Base-by-base conservation (phyloP, 2,113 vertebrate genomes). In the Salvator merianae region DNA sequence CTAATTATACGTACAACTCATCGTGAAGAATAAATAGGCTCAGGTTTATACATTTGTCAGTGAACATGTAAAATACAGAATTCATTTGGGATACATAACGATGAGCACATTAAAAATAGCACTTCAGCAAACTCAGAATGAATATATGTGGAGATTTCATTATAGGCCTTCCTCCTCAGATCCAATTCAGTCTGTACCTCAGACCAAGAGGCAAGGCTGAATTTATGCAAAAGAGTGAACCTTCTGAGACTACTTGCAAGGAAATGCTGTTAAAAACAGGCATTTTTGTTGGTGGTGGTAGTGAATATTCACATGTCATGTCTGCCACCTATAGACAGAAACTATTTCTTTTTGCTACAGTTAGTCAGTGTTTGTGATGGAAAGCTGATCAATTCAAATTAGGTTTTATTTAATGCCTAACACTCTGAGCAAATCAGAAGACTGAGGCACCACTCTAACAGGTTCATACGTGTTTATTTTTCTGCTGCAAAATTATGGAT, bases 271-370 rank as follows among this genome's bases (percentile, higher is more conserved):
- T 74, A 32, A n/a, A 32, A 22, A 63, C 14, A n/a, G 66, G 5
- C 16, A 47, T 14, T 40, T 43, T 77, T n/a, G 38, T 59, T 47
- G 32, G 55, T 59, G 55, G 55, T 59, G 55, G 55, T 59, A 20
- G 55, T 28, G 18, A 72, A 34, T 53, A 82, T 34, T 55, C 2
- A n/a, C 68, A 85, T 20, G 1, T 28, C 53, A 8, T 70, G 68
- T 47, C 38, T 88, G 90, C 89, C 91, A 87, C 82, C 91, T 91
- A 87, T 87, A 53, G 92, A 85, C 83, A 59, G 28, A 73, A 66
- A 50, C 16, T 0, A 20, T n/a, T 28, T n/a, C 50, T 24, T 69
- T 10, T 5, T 43, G 20, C 53, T 73, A 77, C 2, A 73, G 70
- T 7, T 53, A 50, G 36, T 2, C 9, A 71, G 12, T 38, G 14